phyloP scores from a whole-genome alignment of 2,888 invertebrate genomes.

The Leptinotarsa rubiginosa region DNA sequence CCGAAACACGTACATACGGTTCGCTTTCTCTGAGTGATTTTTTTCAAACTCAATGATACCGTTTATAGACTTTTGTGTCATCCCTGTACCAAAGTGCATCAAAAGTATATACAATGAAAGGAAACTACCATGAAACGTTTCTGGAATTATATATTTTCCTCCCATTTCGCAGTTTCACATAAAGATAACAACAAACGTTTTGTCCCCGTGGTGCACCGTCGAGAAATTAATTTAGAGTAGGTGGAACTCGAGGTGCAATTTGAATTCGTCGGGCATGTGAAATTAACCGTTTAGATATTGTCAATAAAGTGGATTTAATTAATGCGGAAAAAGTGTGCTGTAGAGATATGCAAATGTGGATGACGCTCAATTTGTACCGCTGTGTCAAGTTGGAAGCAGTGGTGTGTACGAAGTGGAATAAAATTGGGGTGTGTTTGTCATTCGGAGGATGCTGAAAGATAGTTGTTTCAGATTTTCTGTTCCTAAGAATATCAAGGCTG shows the following conservation, averaged over 20 bases:
- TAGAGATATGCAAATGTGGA: conserved; percentile 48
- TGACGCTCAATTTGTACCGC: conserved; percentile 13
- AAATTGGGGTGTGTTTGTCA: too few relatives aligned
- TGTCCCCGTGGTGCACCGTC: neutral
- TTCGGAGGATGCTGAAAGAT: too few relatives aligned
- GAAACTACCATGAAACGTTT: neutral
- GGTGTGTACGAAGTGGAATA: neutral
- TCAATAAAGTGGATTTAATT: conserved; percentile 55
- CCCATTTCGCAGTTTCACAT: neutral
- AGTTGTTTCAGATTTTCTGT: too few relatives aligned
- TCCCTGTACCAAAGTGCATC: neutral
- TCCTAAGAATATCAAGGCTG: too few relatives aligned
- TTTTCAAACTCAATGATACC: too few relatives aligned
- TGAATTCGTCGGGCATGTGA: conserved; percentile 49
- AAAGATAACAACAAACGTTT: conserved; percentile 17
- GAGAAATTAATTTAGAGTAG: conserved; percentile 19
- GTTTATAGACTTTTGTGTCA: neutral
- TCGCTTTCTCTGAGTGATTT: too few relatives aligned
- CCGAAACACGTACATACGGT: too few relatives aligned
- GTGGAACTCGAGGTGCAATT: conserved; percentile 31
- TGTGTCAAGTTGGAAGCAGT: neutral
- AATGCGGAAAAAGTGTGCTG: conserved; percentile 48
- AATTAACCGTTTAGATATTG: conserved; percentile 54
- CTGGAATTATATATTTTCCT: neutral
- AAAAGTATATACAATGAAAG: neutral